phyloP scores from a whole-genome alignment of 2,888 invertebrate species.

The Steromphala cineraria region DNA sequence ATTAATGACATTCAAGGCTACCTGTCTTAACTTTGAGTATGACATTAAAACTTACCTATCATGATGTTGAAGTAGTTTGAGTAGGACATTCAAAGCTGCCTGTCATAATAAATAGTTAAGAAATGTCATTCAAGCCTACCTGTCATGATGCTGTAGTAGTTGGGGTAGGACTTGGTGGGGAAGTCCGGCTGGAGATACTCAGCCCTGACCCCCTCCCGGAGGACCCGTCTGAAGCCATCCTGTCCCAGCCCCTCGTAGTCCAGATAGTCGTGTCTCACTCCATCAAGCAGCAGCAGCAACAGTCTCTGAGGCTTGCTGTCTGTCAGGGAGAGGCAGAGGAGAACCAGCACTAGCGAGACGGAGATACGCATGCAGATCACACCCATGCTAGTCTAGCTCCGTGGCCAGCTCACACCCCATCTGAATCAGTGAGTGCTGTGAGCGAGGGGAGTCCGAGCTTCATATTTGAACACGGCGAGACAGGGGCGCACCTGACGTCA shows the following conservation, averaged over 20 bases:
- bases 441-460: no score
- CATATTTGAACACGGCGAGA: no score
- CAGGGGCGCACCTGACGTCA: no score
- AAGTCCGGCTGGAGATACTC: constrained; percentile 63
- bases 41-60: no score
- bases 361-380: no score
- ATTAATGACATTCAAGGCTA: no score
- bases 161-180: constrained; percentile 67
- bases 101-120: no score
- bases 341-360: no score
- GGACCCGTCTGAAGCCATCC: constrained; percentile 46
- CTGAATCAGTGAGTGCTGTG: no score
- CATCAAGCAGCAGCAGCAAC: constrained; percentile 63
- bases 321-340: no score
- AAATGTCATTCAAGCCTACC: constrained; percentile 50
- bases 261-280: constrained; percentile 69
- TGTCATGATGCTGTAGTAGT: constrained; percentile 69
- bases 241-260: constrained; percentile 23
- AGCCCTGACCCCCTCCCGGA: constrained; percentile 53
- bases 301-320: constrained; percentile 39
- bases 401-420: no score
- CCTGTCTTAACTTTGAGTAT: no score
- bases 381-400: neutral
- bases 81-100: constrained; percentile 44
- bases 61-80: neutral